phyloP scores from a whole-genome alignment of 2,113 vertebrate genomes.

The Istiophorus platypterus region DNA sequence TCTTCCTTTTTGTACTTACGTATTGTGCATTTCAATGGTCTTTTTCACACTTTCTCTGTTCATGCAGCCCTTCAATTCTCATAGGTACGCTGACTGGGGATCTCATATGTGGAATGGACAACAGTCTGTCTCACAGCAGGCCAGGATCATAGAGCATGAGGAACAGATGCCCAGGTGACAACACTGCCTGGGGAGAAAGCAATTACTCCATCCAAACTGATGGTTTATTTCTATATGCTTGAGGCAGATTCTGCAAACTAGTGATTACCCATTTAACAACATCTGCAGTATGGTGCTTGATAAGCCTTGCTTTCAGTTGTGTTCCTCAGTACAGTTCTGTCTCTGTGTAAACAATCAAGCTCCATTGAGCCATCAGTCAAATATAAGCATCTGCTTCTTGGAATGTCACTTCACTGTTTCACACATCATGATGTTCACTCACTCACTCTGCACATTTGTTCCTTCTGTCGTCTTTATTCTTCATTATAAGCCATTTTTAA shows the following conservation, averaged over 20 bases:
- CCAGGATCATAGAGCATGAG: constrained; percentile 25
- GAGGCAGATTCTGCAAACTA: constrained; percentile 33
- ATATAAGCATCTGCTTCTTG: constrained; percentile 56
- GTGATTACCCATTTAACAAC: constrained; percentile 58
- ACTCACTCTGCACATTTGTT: constrained; percentile 28
- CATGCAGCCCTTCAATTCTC: constrained; percentile 18
- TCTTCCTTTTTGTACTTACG: background rate
- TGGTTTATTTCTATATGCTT: constrained; percentile 30
- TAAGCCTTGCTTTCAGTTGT: constrained; percentile 18
- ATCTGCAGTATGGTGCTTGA: constrained; percentile 54
- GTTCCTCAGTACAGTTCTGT: constrained; percentile 49
- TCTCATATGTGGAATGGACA: constrained; percentile 9
- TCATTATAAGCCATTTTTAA: constrained; percentile 11
- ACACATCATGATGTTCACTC: constrained; percentile 44
- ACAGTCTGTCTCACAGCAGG: constrained; percentile 55
- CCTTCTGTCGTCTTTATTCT: constrained; percentile 20
- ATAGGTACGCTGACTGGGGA: background rate
- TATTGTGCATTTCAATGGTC: constrained; percentile 8
- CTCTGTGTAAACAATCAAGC: constrained; percentile 56
- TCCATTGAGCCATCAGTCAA: constrained; percentile 56
- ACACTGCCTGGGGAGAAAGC: constrained; percentile 33
- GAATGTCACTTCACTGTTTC: constrained; percentile 47
- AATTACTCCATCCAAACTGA: constrained; percentile 49
- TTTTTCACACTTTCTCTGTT: background rate
- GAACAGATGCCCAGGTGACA: constrained; percentile 68